Evolutionary conservation across 2,888 invertebrate species (phyloP), one percentile per base, ranked within the genome.

Genomic region (Odontocerum albicorne): DNA sequence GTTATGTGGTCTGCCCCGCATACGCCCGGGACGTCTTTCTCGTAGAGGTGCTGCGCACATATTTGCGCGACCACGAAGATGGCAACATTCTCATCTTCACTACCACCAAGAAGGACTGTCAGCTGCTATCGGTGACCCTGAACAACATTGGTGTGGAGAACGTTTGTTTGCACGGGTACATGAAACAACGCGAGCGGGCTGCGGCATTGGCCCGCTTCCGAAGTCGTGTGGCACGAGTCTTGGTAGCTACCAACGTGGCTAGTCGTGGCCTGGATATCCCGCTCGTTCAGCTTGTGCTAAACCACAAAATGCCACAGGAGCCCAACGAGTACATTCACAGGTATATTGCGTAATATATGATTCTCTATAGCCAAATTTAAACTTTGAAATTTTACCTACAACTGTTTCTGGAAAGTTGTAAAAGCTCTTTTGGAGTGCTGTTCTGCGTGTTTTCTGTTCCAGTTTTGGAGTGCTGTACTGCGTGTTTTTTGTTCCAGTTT

Each of bases 161-260:
- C 70, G 92, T 91, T 0, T 88, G 94, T 38, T 77, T 99, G 6
- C 98, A 99, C 72, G 96, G 95, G 0, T 92, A 92, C 83, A 90
- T 97, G 75, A 79, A 90, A 10, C 98, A 99, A 70, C 83, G 83
- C 62, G 88, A 94, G 66, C 82, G 99, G 4, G 80, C 93, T 31
- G 83, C 88, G 0, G 86, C 97, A 0, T 79, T 99, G 1, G 83
- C 88, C 7, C 88, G 86, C 68, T 99, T 99, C 71, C 89, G 96
- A 65, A 94, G 96, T 0, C 91, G 92, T 68, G 84, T 88, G 49
- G 82, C 88, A 4, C 87, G 88, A 64, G 92, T 97, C 16, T 77
- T 99, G 15, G 88, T 99, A 49, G 96, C 97, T 1, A 99, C 99
- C 0, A 96, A 98, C 74, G 95, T 99, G 0, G 98, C 97, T 0